Evolutionary conservation across 2,113 vertebrate species (phyloP), one percentile per base, ranked within the genome.

Genomic region (Platysternon megacephalum): DNA sequence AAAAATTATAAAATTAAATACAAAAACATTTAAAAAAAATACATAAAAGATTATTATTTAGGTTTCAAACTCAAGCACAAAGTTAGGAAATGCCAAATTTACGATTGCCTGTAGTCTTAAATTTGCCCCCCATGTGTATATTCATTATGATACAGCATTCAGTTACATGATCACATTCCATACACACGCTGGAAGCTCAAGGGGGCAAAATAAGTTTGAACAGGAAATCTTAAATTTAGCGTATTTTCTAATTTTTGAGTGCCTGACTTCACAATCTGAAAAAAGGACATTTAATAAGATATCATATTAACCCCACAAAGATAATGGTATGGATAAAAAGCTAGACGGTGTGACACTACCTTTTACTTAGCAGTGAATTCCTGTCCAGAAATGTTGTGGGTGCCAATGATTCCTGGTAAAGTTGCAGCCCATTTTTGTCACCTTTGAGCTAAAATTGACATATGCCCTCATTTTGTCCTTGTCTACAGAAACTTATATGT

Each of bases 391-490:
- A 78, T 2, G 49, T 48, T 68, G 10, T 46, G 39, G 14, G 10
- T 39, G 22, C 55, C 88, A 82, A 79, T 22, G 88, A 29, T 2
- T 74, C 3, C 48, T 72, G 32, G 49, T 51, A 68, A 51, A 79
- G 82, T 28, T 72, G 39, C 91, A 89, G 83, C 16, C 4, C 4
- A 79, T 85, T 72, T 29, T 61, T 14, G 2, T 29, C 16, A 12
- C 79, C 1, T 72, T 53, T 53, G 24, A 94, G 44, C 17, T 28
- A 26, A 58, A 29, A 58, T 29, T 58, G 11, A 10, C 2, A 74
- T 24, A 17, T 0, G 0, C 22, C n/a, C 68, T 76, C 49, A 11
- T 79, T 76, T 9, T 10, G 13, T 49, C 46, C 2, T 16, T 46
- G 5, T 35, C 61, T 91, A 29, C 10, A 91, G 35, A n/a, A 68